These are phyloP conservation scores for Xanthorhoe spadicearia DNA, from an alignment of 2,888 invertebrate genomes.

Conservation along the genomic window DNA sequence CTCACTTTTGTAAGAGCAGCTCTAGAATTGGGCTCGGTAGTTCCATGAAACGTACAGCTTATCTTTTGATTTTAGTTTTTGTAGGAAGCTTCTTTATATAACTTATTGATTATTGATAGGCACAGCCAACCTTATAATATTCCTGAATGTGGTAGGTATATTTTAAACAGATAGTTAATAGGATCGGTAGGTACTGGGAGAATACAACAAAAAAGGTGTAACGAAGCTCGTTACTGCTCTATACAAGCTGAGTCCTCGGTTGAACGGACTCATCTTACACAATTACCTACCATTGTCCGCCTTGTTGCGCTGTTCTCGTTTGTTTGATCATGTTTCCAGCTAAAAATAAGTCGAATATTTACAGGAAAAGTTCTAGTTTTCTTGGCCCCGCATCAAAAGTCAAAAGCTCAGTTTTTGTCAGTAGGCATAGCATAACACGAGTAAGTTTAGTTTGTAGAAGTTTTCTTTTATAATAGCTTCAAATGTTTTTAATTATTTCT, in stretches of 20 bases:
- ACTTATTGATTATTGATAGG: no score
- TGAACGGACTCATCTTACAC: slow-evolving; percentile 37
- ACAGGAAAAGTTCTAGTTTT: slow-evolving; percentile 10
- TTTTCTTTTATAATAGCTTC: background rate
- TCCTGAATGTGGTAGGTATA: background rate
- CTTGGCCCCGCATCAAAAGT: background rate
- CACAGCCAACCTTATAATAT: background rate
- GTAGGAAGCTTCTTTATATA: no score
- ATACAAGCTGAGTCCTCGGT: slow-evolving; percentile 24
- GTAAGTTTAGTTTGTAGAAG: background rate
- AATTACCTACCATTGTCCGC: slow-evolving; percentile 39
- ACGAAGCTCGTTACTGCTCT: slow-evolving; percentile 29
- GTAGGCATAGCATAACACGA: no score
- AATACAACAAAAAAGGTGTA: slow-evolving; percentile 28
- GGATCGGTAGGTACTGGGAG: background rate
- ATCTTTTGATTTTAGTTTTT: no score
- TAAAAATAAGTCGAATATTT: slow-evolving; percentile 21
- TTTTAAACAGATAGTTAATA: background rate
- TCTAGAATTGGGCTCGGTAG: no score
- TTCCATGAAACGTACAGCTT: no score
- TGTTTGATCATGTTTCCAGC: slow-evolving; percentile 26
- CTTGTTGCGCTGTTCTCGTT: slow-evolving; percentile 27
- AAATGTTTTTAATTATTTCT: background rate
- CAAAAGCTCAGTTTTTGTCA: no score
- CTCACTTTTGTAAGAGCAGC: background rate